These are phyloP conservation scores for Hyaena hyaena DNA, from an alignment of 2,113 vertebrate species.

Conservation along the genomic window DNA sequence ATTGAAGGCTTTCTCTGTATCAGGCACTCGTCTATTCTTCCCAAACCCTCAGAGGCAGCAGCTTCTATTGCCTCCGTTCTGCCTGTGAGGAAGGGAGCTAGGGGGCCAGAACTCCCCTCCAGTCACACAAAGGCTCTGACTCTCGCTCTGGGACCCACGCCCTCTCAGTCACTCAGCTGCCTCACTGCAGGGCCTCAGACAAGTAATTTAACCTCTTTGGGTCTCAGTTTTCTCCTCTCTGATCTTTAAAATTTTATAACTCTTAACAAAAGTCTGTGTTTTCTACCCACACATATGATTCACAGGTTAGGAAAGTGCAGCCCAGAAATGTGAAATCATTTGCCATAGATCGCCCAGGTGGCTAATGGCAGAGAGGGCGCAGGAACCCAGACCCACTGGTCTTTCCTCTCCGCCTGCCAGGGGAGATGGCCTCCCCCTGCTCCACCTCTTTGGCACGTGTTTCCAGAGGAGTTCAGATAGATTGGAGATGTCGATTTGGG, in stretches of 20 bases:
- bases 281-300: background rate
- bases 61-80: background rate
- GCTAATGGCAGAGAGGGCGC: background rate
- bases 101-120: background rate
- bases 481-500: background rate
- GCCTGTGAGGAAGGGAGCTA: background rate
- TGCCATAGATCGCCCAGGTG: background rate
- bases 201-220: background rate
- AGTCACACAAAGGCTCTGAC: background rate
- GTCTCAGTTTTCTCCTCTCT: slow-evolving; percentile 14
- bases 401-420: background rate
- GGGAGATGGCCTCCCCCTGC: background rate
- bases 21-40: background rate
- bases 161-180: background rate
- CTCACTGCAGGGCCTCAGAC: background rate
- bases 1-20: background rate
- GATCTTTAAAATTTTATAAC: background rate
- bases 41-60: background rate
- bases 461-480: background rate
- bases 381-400: background rate
- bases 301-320: background rate
- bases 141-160: background rate
- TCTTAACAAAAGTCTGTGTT: background rate
- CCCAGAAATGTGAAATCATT: background rate
- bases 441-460: background rate